A percentile compares a stretch with the other conserved stretches of the same genome.
phyloP scores from a whole-genome alignment of 2,113 vertebrate species.

The Rattus norvegicus region GRCr8 NC_086023.1:128806501-128807000 shows the following conservation, averaged over 20 bases:
- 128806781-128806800: neutral
- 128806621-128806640: constrained; percentile 45
- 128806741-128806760: constrained; percentile 34
- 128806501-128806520: neutral
- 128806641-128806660: constrained; percentile 52
- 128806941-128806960: neutral
- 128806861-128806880: neutral
- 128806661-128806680: neutral
- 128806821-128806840: neutral
- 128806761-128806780: constrained; percentile 4
- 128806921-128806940: neutral
- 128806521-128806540: neutral
- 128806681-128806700: neutral
- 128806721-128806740: constrained; percentile 10
- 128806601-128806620: neutral
- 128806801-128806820: neutral
- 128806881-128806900: neutral
- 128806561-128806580: neutral
- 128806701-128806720: neutral
- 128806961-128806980: neutral
- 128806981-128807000: neutral
- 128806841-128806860: neutral
- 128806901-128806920: neutral
- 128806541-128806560: neutral
- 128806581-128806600: constrained; percentile 14